A percentile compares a stretch with the other conserved stretches of the same genome.
Conservation (phyloP, 2,888 invertebrate species). For the Microctonus hyperodae region DNA sequence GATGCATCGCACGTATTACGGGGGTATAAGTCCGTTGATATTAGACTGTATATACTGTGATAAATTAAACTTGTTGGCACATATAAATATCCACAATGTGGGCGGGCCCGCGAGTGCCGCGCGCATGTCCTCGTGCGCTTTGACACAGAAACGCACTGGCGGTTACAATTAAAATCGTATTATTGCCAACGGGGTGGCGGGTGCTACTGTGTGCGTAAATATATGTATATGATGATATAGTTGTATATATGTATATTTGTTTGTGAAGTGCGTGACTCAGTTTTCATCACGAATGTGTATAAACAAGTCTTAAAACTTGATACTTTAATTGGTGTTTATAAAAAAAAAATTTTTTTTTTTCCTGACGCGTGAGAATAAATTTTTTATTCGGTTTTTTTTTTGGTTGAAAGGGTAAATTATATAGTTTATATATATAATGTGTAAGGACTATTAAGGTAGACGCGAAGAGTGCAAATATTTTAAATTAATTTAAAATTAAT, state of each 20-base stretch:
- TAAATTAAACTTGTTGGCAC: slow-evolving; percentile 51
- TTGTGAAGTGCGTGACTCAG: slow-evolving; percentile 22
- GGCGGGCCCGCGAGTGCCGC: slow-evolving; percentile 41
- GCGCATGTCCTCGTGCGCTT: slow-evolving; percentile 32
- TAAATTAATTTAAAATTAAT: slow-evolving; percentile 8
- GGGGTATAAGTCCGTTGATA: slow-evolving; percentile 46
- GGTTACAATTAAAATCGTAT: slow-evolving; percentile 41
- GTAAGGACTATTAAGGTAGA: background rate
- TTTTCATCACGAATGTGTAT: slow-evolving; percentile 19
- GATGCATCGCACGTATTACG: slow-evolving; percentile 21
- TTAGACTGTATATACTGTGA: slow-evolving; percentile 43
- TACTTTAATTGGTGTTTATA: slow-evolving; percentile 22
- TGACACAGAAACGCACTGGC: slow-evolving; percentile 44
- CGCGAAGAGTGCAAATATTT: background rate
- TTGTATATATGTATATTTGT: slow-evolving; percentile 13
- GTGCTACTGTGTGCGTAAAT: slow-evolving; percentile 4
- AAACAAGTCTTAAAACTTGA: slow-evolving; percentile 21
- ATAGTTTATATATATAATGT: background rate
- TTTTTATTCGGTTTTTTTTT: background rate
- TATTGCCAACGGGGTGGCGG: slow-evolving; percentile 30
- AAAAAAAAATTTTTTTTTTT: background rate
- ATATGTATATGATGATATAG: background rate
- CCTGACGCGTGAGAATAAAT: slow-evolving; percentile 7
- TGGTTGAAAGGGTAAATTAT: too few species aligned
- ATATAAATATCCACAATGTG: slow-evolving; percentile 47